Percentiles rank a stretch among this genome's conserved stretches.
Evolutionary conservation across 2,113 vertebrate genomes (phyloP).

Genomic region (Microcebus griseorufus): DNA sequence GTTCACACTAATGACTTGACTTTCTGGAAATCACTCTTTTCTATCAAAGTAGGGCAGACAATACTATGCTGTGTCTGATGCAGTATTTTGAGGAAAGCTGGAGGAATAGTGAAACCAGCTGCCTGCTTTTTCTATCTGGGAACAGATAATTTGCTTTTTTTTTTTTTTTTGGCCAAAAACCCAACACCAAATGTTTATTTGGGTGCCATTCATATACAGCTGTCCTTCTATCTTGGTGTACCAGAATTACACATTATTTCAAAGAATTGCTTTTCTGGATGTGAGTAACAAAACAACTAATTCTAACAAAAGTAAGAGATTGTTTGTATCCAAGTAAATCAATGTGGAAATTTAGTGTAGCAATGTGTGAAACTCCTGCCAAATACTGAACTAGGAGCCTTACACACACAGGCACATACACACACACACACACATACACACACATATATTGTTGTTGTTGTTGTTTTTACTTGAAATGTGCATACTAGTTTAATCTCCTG

Average conservation of each 20-base stretch:
- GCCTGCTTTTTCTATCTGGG: not conserved
- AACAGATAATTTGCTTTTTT: not conserved
- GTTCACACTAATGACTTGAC: not conserved
- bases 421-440: no score
- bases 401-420: no score
- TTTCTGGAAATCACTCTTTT: slow-evolving; percentile 41
- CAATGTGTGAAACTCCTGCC: not conserved
- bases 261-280: not conserved
- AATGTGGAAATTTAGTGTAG: not conserved
- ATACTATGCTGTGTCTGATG: not conserved
- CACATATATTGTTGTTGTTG: no score
- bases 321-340: not conserved
- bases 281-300: not conserved
- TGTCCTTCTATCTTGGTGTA: not conserved
- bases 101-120: not conserved
- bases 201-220: not conserved
- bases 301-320: not conserved
- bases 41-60: not conserved
- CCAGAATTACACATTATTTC: not conserved
- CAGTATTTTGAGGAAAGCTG: not conserved
- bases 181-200: not conserved
- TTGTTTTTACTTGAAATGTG: not conserved
- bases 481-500: not conserved
- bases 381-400: not conserved
- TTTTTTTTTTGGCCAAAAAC: not conserved